Conservation (phyloP, 2,797 vertebrate species). For the Oreochromis grahami region DNA sequence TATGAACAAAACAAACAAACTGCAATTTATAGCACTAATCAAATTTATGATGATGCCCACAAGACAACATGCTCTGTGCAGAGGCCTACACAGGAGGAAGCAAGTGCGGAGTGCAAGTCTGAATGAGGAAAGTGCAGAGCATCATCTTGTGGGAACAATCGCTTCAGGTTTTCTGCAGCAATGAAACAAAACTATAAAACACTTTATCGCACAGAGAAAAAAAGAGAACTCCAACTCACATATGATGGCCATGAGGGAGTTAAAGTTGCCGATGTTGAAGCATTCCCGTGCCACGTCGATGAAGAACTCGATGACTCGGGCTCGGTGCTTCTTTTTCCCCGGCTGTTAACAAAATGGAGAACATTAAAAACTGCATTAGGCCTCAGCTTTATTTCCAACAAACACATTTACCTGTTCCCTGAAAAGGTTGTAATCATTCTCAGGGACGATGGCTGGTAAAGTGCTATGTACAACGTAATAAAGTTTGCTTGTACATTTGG, state of each 20-base stretch:
- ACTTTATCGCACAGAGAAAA: not conserved
- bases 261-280: constrained; percentile 97
- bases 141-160: not conserved
- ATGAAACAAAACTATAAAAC: not conserved
- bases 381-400: not conserved
- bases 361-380: not conserved
- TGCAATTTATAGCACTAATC: not conserved
- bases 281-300: constrained; percentile 93
- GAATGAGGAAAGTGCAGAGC: not conserved
- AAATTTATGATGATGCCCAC: not conserved
- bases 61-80: not conserved
- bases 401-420: not conserved
- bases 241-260: constrained; percentile 96
- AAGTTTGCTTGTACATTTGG: not conserved
- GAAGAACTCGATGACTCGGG: constrained; percentile 91
- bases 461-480: accelerated
- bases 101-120: not conserved
- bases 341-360: constrained; percentile 68
- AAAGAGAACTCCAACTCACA: constrained; percentile 75
- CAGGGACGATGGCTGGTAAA: not conserved
- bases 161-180: not conserved
- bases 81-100: accelerated
- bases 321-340: constrained; percentile 92
- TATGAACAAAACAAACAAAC: constrained; percentile 1
- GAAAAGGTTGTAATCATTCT: not conserved